A percentile compares a stretch with the other conserved stretches of the same genome.
phyloP scores from a whole-genome alignment of 2,113 vertebrate species.

The Lycaon pictus region DNA sequence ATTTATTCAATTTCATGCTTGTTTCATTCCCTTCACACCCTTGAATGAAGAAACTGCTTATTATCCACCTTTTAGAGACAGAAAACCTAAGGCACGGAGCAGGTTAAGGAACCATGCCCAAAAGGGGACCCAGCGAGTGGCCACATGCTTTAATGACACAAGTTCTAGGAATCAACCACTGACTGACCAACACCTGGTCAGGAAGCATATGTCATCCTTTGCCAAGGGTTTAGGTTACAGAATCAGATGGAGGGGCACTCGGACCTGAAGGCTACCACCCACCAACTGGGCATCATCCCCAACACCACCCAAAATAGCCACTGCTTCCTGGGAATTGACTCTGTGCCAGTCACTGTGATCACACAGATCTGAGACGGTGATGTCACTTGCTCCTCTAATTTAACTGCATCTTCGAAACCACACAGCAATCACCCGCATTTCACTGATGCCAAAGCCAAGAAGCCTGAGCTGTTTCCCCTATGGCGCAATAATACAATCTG shows the following conservation, averaged over 20 bases:
- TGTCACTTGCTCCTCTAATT: background rate
- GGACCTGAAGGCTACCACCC: background rate
- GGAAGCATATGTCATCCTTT: background rate
- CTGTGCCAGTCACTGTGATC: fast-evolving
- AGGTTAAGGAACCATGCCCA: background rate
- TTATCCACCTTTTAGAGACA: background rate
- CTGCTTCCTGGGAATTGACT: too few relatives aligned
- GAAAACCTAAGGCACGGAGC: background rate
- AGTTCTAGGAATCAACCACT: background rate
- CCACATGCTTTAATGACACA: too few relatives aligned
- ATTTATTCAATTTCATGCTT: background rate
- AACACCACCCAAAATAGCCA: background rate
- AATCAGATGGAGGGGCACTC: fast-evolving
- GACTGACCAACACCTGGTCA: background rate
- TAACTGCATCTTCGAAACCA: background rate
- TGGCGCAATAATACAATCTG: fast-evolving
- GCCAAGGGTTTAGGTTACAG: background rate
- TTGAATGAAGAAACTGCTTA: background rate
- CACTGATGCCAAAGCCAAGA: background rate
- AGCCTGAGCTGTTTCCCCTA: background rate
- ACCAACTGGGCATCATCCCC: background rate
- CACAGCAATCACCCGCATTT: background rate
- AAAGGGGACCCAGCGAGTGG: background rate
- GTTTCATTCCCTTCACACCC: background rate
- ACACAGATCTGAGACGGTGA: fast-evolving